Evolutionary conservation across 2,797 vertebrate genomes (phyloP), one percentile per base, ranked within the genome.

Genomic region (Halcyon leucocephala): DNA sequence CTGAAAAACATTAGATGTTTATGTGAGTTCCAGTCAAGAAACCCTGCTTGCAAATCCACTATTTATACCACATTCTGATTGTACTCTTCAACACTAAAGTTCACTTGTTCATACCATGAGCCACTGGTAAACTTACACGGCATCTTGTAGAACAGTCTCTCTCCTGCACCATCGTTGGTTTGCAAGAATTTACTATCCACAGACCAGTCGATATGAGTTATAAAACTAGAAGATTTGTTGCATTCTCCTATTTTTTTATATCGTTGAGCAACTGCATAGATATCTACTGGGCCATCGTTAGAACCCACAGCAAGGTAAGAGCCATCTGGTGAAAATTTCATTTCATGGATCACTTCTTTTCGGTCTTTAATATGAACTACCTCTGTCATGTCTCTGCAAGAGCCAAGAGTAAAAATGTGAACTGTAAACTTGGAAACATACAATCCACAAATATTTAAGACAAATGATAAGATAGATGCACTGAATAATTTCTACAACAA

Each of bases 241-340:
- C 99, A 99, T 90, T 99, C 99, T 33, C 99, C 99, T 24, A 99
- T 99, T 95, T 99, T 99, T 97, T 99, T 99, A 91, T 99, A 99
- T 3, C 99, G 97, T 96, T 99, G 99, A 20, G 98, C 98, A 1
- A 99, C 98, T 0, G 99, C 99, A 2, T 99, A 99, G 81, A 99
- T 39, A 49, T 99, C 99, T 82, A 99, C 99, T 0, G 98, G 98
- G 20, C 99, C 99, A 1, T 99, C 99, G 0, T 99, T 99, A 17
- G 99, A 99, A 31, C 99, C 99, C 93, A 99, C 99, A 0, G 99
- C 99, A 84, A 99, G 98, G 95, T 99, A 99, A 88, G 98, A 98
- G 22, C 99, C 99, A 10, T 99, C 99, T 0, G 99, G 99, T 29
- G 99, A 99, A 81, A 99, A 99, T 94, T 99, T 99, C 96, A 99